Evolutionary conservation across 2,888 invertebrate genomes (phyloP).

Genomic region (Hirtodrosophila duncani): DNA sequence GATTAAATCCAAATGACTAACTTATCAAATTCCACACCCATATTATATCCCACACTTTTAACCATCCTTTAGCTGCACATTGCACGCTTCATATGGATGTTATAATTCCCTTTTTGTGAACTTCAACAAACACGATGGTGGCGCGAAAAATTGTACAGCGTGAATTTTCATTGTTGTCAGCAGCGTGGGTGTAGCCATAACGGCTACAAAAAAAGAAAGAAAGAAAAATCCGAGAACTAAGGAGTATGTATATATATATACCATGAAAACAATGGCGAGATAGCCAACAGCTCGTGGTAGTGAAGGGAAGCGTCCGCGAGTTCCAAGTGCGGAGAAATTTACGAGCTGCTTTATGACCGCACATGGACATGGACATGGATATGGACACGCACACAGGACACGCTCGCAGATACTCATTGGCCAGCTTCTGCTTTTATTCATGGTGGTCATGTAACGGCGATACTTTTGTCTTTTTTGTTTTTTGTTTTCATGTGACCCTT

Average conservation of each 20-base stretch:
- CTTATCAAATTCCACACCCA: too few species aligned
- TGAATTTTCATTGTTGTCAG: slow-evolving; percentile 51
- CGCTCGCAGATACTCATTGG: background rate
- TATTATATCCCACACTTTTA: too few species aligned
- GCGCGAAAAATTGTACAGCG: slow-evolving; percentile 36
- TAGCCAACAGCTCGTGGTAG: slow-evolving; percentile 29
- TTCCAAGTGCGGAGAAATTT: too few species aligned
- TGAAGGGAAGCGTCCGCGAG: too few species aligned
- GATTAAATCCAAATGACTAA: too few species aligned
- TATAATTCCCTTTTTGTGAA: too few species aligned
- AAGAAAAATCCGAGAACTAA: too few species aligned
- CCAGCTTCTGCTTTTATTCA: slow-evolving; percentile 25
- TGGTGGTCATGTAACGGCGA: too few species aligned
- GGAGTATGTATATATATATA: slow-evolving; percentile 21
- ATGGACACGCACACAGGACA: background rate
- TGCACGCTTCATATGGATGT: too few species aligned
- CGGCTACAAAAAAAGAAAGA: background rate
- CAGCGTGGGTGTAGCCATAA: slow-evolving; percentile 6
- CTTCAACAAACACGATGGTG: slow-evolving; percentile 9
- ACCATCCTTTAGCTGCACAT: too few species aligned
- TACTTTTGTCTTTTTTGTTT: slow-evolving; percentile 16
- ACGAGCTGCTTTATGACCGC: too few species aligned
- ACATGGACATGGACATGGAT: slow-evolving; percentile 34
- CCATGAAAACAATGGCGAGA: slow-evolving; percentile 35
- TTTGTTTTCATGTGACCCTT: slow-evolving; percentile 17